These are phyloP conservation scores for Volucella zonaria DNA, from an alignment of 2,888 invertebrate species.

Conservation along the genomic window DNA sequence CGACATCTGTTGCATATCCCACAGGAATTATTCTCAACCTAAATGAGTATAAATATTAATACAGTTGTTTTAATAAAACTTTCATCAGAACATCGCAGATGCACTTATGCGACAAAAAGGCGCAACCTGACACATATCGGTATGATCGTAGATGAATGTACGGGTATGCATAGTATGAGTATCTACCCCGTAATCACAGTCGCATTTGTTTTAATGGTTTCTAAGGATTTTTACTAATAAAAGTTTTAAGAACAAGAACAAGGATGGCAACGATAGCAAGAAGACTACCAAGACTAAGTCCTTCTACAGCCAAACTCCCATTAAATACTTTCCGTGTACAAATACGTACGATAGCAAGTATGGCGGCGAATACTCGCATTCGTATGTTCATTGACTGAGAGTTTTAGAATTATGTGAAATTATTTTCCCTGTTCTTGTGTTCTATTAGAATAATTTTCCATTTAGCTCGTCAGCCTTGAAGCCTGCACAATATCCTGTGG, in stretches of 20 bases:
- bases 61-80: constrained; percentile 69
- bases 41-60: constrained; percentile 73
- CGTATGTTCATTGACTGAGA: constrained; percentile 14
- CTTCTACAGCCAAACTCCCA: constrained; percentile 30
- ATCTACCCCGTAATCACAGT: constrained; percentile 10
- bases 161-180: too few species aligned
- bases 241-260: constrained; percentile 43
- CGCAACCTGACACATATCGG: constrained; percentile 22
- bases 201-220: constrained; percentile 31
- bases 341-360: background rate
- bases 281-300: constrained; percentile 5
- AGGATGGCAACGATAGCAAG: too few species aligned
- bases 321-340: constrained; percentile 33
- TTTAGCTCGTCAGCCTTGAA: constrained; percentile 25
- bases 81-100: constrained; percentile 33
- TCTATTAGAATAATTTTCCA: constrained; percentile 56
- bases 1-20: constrained; percentile 70
- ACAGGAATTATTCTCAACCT: constrained; percentile 56
- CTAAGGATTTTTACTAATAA: constrained; percentile 51
- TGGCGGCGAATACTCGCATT: too few species aligned
- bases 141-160: constrained; percentile 28
- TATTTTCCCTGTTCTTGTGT: constrained; percentile 34
- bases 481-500: constrained; percentile 1
- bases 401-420: constrained; percentile 54
- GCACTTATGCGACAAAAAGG: constrained; percentile 45